Conservation (phyloP, 2,888 invertebrate species). For the Heliothis peltigera region DNA sequence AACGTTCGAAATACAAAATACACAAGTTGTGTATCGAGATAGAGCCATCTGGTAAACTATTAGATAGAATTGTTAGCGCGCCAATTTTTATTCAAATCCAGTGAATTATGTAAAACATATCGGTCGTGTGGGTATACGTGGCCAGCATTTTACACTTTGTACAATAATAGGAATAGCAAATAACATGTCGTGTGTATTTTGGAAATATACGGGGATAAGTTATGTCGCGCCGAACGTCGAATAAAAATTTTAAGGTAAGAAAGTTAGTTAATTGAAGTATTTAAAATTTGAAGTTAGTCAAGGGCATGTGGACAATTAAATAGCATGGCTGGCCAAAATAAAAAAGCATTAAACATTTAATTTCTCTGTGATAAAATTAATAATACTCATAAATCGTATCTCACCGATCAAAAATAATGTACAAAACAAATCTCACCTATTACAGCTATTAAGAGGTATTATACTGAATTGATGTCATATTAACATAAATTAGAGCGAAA, state of each 20-base stretch:
- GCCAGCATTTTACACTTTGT: slow-evolving; percentile 71
- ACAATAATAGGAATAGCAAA: slow-evolving; percentile 70
- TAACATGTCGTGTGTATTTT: slow-evolving; percentile 63
- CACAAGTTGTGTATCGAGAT: slow-evolving; percentile 18
- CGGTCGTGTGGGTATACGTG: slow-evolving; percentile 50
- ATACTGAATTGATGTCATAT: too few relatives aligned
- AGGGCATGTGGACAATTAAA: too few relatives aligned
- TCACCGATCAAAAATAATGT: too few relatives aligned
- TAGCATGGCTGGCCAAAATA: too few relatives aligned
- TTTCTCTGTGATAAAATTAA: too few relatives aligned
- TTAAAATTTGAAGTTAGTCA: too few relatives aligned
- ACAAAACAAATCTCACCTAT: too few relatives aligned
- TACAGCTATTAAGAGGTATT: too few relatives aligned
- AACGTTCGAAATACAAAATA: slow-evolving; percentile 1
- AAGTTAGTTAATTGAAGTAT: background rate
- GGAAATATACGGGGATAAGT: slow-evolving; percentile 43
- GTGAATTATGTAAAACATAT: slow-evolving; percentile 61
- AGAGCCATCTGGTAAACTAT: slow-evolving; percentile 36
- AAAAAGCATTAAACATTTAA: too few relatives aligned
- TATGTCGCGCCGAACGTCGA: slow-evolving; percentile 23
- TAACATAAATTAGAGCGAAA: too few relatives aligned
- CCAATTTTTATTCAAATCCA: slow-evolving; percentile 41
- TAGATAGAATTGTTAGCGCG: slow-evolving; percentile 39
- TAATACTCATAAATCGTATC: too few relatives aligned
- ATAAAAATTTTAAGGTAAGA: background rate